A percentile compares a stretch with the other conserved stretches of the same genome.
Conservation (phyloP, 2,113 vertebrate genomes). For the Ceuthmochares aereus region DNA sequence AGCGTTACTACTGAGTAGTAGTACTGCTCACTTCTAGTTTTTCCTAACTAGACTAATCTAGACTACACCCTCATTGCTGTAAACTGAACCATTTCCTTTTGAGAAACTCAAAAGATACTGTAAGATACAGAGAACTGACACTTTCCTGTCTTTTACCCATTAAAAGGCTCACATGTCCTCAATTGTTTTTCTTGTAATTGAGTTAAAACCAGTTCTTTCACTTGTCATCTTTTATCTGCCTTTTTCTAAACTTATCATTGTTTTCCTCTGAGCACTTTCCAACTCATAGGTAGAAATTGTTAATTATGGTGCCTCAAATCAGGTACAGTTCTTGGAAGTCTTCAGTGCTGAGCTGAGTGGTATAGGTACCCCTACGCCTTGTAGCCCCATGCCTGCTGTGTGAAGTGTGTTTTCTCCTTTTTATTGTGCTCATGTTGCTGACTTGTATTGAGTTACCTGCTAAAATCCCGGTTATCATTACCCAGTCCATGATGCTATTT, state of each 20-base stretch:
- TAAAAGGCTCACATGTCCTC: background rate
- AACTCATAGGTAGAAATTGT: background rate
- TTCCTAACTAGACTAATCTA: background rate
- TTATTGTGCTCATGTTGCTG: background rate
- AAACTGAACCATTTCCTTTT: background rate
- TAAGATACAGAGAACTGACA: background rate
- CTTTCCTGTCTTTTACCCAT: background rate
- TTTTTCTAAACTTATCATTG: background rate
- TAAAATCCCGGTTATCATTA: background rate
- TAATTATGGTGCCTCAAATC: background rate
- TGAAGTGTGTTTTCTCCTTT: background rate
- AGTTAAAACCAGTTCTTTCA: background rate
- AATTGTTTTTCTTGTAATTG: background rate
- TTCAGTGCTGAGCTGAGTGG: background rate
- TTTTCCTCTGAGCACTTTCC: conserved; percentile 5
- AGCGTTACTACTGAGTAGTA: background rate
- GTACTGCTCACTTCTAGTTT: background rate
- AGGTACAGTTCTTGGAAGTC: background rate
- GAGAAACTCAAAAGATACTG: background rate
- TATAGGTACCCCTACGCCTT: background rate
- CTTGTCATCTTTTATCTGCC: background rate
- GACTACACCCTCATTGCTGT: background rate
- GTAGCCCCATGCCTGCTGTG: background rate
- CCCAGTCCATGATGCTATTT: background rate
- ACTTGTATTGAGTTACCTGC: background rate